Percentiles rank a stretch among this genome's conserved stretches.
These are phyloP conservation scores for Rotaria magnacalcarata DNA, from an alignment of 2,888 invertebrate genomes.

Conservation along the genomic window DNA sequence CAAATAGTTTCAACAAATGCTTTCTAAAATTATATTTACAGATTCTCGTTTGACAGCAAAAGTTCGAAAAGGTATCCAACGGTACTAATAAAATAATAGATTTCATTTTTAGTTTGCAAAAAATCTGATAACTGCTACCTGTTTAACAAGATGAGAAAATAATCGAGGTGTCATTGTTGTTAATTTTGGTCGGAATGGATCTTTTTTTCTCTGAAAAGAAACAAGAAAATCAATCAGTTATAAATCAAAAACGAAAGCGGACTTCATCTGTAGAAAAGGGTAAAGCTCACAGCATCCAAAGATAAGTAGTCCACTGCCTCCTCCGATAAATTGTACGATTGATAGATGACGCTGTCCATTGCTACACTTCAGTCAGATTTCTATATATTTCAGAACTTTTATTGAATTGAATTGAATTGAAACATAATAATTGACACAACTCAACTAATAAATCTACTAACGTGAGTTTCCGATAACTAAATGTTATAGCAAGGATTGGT, in stretches of 20 bases:
- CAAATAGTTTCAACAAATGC: neutral
- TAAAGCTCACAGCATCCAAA: neutral
- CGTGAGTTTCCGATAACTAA: too few species aligned
- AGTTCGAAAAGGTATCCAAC: conserved; percentile 17
- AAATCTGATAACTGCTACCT: neutral
- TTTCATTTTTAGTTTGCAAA: neutral
- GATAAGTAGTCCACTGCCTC: neutral
- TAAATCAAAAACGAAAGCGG: neutral
- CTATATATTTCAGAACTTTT: too few species aligned
- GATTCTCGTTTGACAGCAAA: conserved; percentile 33
- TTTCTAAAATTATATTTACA: neutral
- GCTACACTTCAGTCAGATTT: too few species aligned
- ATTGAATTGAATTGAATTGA: too few species aligned
- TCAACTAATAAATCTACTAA: too few species aligned
- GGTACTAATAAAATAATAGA: neutral
- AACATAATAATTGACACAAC: too few species aligned
- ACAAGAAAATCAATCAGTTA: neutral
- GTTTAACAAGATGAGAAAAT: neutral
- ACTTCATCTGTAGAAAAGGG: neutral
- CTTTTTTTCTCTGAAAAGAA: neutral
- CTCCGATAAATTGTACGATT: neutral
- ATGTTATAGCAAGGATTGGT: too few species aligned
- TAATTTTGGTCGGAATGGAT: neutral
- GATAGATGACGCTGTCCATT: neutral
- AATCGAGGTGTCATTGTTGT: conserved; percentile 12